Evolutionary conservation across 1,140 invertebrate genomes (phyloP).

Genomic region (Parapsyche elsis): DNA sequence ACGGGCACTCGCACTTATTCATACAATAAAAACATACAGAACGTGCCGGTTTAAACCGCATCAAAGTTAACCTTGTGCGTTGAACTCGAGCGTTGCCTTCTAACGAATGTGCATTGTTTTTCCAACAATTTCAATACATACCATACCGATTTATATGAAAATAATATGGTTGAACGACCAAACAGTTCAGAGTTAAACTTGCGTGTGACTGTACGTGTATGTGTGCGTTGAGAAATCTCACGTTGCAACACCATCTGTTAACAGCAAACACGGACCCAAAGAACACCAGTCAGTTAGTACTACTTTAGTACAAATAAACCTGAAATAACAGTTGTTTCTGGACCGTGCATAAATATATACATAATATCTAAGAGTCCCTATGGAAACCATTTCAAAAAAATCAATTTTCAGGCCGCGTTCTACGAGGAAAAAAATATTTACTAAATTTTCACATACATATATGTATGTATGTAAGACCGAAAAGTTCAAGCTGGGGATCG

Average conservation of each 20-base stretch:
- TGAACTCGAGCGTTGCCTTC: no score
- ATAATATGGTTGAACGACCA: conserved; percentile 10
- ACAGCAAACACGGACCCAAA: conserved; percentile 16
- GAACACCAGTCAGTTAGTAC: neutral
- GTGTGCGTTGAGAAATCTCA: conserved; percentile 20
- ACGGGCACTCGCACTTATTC: no score
- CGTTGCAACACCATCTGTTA: conserved; percentile 35
- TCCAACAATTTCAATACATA: no score
- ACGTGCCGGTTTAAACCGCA: no score
- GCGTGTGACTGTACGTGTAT: neutral
- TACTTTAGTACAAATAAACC: conserved; percentile 26
- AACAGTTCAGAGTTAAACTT: neutral
- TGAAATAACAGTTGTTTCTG: conserved; percentile 41
- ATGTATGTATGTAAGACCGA: no score
- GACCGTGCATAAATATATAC: neutral
- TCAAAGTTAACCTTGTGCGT: no score
- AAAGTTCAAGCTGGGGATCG: no score
- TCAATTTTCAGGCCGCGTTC: no score
- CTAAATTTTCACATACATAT: no score
- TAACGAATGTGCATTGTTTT: neutral
- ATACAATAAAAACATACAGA: neutral
- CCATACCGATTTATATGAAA: no score
- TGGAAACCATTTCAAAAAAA: no score
- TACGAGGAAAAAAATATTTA: no score
- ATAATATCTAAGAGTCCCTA: neutral